Base-by-base conservation (phyloP, 2,113 vertebrate genomes). In the Corythornis vintsioides region DNA sequence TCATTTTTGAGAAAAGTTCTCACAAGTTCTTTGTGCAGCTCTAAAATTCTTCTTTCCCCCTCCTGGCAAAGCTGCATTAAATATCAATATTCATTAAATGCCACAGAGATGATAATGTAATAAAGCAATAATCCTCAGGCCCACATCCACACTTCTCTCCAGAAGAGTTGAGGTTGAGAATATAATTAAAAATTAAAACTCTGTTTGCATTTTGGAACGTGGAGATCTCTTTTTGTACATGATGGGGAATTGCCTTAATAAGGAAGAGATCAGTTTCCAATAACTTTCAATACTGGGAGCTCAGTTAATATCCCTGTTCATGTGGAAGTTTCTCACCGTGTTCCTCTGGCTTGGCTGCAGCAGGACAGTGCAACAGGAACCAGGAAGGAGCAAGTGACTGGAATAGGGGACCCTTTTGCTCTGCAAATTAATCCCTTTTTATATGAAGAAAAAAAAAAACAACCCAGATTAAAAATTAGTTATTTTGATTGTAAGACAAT, bases 181-280 rank as follows among this genome's bases (percentile, higher is more conserved):
- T 97, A 78, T 98, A 98, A 98, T 98, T 98, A 98, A 98, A 98
- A 97, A 98, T 98, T 98, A 98, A 98, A 98, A 97, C 96, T 97
- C 82, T 98, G 97, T 98, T 98, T 98, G 97, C 97, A 96, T 98
- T 97, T 96, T 96, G 94, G 97, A 97, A 97, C 95, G 95, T 83
- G 88, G 95, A 97, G 94, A 93, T 93, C 87, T 94, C 95, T 97
- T 96, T 93, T 91, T 52, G 91, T 97, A 96, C 97, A 95, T 97
- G 95, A 93, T 47, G 78, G 95, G 96, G 97, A 97, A 96, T 97
- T 96, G 80, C 76, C 92, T 97, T 98, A 98, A 98, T 98, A 98
- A 98, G 97, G 97, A 96, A 78, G 97, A 98, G 98, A 98, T 98
- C 98, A 97, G 95, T 97, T 97, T 97, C 96, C 97, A 97, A 98